Evolutionary conservation across 2,797 vertebrate species (phyloP).

Genomic region (Cottoperca gobio): DNA sequence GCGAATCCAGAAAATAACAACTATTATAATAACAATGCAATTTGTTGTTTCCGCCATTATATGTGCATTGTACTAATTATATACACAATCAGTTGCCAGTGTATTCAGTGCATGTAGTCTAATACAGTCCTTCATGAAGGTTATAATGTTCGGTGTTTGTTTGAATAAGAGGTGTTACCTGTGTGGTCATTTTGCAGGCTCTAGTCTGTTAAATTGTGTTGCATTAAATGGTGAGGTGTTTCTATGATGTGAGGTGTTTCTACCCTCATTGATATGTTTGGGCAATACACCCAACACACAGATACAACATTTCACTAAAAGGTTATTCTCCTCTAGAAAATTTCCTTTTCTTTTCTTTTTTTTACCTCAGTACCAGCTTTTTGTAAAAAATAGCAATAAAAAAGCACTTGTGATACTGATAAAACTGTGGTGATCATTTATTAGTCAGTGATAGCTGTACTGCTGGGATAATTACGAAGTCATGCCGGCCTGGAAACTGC

Average conservation of each 20-base stretch:
- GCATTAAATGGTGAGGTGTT: not conserved
- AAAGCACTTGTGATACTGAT: not conserved
- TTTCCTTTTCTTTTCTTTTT: too few species aligned
- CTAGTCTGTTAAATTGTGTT: not conserved
- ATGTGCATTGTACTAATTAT: not conserved
- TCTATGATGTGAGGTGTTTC: not conserved
- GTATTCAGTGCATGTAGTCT: not conserved
- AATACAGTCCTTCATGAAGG: not conserved
- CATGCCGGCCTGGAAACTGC: not conserved
- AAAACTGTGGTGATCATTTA: not conserved
- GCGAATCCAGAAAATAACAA: not conserved
- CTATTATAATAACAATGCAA: not conserved
- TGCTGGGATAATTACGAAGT: constrained; percentile 8
- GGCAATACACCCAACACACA: not conserved
- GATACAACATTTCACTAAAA: not conserved
- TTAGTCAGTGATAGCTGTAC: not conserved
- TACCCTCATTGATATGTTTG: not conserved
- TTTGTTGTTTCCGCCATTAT: not conserved
- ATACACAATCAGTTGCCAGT: not conserved
- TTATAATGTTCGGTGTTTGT: not conserved
- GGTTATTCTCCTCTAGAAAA: not conserved
- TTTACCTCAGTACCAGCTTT: not conserved
- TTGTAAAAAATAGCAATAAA: too few species aligned
- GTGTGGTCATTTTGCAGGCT: constrained; percentile 4
- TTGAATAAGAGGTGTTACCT: not conserved